Percentiles rank a stretch among this genome's conserved stretches.
phyloP scores from a whole-genome alignment of 2,113 vertebrate genomes.

The Otolemur garnettii region DNA sequence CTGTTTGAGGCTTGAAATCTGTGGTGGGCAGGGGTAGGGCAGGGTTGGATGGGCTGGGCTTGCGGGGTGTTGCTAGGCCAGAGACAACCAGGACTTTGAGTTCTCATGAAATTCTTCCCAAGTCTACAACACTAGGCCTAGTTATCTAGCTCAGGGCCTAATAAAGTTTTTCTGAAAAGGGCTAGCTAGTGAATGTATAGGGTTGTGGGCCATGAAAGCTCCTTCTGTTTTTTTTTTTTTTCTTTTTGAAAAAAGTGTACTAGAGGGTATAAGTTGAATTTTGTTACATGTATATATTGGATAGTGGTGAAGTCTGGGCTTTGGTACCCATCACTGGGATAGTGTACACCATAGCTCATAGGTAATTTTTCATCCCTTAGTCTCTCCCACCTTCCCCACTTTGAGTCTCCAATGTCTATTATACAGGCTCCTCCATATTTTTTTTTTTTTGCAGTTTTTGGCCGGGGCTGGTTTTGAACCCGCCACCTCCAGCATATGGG shows the following conservation, averaged over 20 bases:
- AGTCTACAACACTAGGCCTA: not conserved
- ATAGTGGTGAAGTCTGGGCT: no score
- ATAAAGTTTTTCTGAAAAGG: not conserved
- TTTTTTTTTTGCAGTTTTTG: no score
- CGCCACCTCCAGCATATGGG: no score
- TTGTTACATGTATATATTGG: no score
- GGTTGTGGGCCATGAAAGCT: not conserved
- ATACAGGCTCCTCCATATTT: not conserved
- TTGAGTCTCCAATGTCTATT: no score
- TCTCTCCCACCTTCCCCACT: no score
- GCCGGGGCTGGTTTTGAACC: no score
- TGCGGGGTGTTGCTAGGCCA: not conserved
- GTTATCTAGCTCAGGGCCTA: not conserved
- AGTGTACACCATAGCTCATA: no score
- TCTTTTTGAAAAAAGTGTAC: no score
- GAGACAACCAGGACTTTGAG: not conserved
- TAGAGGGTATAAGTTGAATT: no score
- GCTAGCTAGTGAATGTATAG: not conserved
- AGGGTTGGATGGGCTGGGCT: not conserved
- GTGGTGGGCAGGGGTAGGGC: not conserved
- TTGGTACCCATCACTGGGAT: no score
- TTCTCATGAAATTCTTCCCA: not conserved
- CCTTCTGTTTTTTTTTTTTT: not conserved
- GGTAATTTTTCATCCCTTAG: no score
- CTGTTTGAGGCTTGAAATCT: not conserved